Conservation (phyloP, 2,113 vertebrate species). For the Piaya cayana region DNA sequence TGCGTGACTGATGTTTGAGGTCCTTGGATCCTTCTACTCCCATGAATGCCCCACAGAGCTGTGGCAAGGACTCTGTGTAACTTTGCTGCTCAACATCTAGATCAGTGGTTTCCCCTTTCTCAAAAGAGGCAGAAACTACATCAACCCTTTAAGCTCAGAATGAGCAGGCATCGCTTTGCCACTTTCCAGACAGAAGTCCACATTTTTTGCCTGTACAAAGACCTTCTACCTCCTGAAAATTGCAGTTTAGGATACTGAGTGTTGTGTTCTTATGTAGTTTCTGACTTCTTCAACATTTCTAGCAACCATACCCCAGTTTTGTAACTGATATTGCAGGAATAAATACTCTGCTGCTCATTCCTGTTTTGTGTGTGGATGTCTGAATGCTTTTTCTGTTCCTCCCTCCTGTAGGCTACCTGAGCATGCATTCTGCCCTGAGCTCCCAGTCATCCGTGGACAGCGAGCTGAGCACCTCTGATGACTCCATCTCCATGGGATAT, state of each 20-base stretch:
- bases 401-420: constrained; percentile 73
- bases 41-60: fast-evolving
- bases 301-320: background rate
- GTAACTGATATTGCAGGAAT: background rate
- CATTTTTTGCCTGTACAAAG: background rate
- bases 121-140: background rate
- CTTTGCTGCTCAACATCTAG: background rate
- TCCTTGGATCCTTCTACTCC: background rate
- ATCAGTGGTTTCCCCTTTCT: background rate
- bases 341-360: background rate
- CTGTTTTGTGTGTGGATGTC: background rate
- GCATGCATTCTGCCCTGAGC: constrained; percentile 84
- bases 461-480: constrained; percentile 90
- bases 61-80: background rate
- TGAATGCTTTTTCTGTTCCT: background rate
- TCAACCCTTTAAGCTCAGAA: background rate
- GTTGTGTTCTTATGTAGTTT: fast-evolving
- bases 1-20: background rate
- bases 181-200: background rate
- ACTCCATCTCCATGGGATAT: constrained; percentile 94
- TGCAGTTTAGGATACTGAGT: background rate
- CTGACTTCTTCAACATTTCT: background rate
- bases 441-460: constrained; percentile 93
- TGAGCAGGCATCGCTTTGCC: background rate
- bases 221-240: background rate